Evolutionary conservation across 2,888 invertebrate genomes (phyloP), one percentile per base, ranked within the genome.

Genomic region (Sturmia bella): DNA sequence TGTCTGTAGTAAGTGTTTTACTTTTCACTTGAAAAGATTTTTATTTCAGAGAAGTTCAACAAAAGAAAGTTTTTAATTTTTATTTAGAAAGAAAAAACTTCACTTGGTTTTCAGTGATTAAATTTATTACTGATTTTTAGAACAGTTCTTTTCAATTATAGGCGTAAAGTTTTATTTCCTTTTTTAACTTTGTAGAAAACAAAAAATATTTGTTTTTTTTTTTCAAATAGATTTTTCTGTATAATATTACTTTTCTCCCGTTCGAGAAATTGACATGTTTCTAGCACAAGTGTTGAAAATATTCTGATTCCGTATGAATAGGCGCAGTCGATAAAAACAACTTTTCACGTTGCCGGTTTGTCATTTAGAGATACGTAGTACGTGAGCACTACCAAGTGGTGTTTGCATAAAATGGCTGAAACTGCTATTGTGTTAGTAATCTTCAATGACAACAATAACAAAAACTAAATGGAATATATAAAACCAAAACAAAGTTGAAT

Each of bases 231-330:
- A 45, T 45, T 75, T n/a, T 24, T 12, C 17, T 52, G n/a, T 13
- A 24, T 43, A n/a, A 32, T 7, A 32, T 32, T 32, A 32, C 32
- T 41, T 57, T 73, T 69, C 32, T 32, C 4, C 32, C 32, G 7
- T 72, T 21, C 39, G 39, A 45, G 52, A 57, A 13, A 15, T 59
- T 69, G 63, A 70, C 73, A 77, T 82, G 76, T 70, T 83, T 82
- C 81, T 85, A 82, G 83, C 84, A 66, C 76, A 63, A 80, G 39
- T 59, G 83, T 81, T 84, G 70, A 84, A 84, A 73, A 84, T 83
- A 74, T 85, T 85, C 85, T 85, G 84, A 85, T 75, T 83, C 59
- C 43, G 80, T 69, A 50, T 69, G 27, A 69, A 43, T 75, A 45
- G 48, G 78, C 52, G 64, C 74, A 72, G 61, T 81, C 64, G 43